phyloP scores from a whole-genome alignment of 2,113 vertebrate species.

The Chaetops frenatus region DNA sequence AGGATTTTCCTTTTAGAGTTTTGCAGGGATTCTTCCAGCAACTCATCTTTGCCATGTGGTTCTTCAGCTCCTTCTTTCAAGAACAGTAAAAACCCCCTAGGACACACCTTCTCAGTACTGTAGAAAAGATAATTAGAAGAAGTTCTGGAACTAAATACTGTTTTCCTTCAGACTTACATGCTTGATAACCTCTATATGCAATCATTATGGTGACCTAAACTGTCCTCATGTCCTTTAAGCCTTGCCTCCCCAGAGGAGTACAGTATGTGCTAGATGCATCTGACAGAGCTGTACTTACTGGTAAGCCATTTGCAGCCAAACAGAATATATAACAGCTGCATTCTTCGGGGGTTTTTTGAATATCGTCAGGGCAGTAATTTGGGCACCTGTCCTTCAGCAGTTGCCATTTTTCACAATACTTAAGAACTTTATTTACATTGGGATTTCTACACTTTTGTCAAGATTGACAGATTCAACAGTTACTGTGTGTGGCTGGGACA shows the following conservation, averaged over 20 bases:
- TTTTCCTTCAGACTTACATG: not conserved
- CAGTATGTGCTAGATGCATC: not conserved
- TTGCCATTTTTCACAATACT: not conserved
- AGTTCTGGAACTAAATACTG: not conserved
- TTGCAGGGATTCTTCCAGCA: not conserved
- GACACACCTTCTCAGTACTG: not conserved
- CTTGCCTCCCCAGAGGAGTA: not conserved
- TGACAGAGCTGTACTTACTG: not conserved
- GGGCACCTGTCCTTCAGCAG: not conserved
- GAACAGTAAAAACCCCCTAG: not conserved
- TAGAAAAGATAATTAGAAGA: not conserved
- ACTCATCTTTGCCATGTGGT: not conserved
- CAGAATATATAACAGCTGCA: not conserved
- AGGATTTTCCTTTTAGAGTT: not conserved
- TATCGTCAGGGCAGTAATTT: not conserved
- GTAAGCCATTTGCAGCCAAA: not conserved
- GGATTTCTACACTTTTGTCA: not conserved
- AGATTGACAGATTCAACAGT: not conserved
- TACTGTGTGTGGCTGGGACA: not conserved
- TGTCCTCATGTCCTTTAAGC: not conserved
- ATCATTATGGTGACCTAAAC: not conserved
- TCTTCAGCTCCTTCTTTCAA: not conserved
- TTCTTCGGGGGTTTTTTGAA: not conserved
- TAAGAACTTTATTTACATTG: not conserved
- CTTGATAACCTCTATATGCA: not conserved